Evolutionary conservation across 2,113 vertebrate species (phyloP).

Genomic region (Malurus alboscapulatus): DNA sequence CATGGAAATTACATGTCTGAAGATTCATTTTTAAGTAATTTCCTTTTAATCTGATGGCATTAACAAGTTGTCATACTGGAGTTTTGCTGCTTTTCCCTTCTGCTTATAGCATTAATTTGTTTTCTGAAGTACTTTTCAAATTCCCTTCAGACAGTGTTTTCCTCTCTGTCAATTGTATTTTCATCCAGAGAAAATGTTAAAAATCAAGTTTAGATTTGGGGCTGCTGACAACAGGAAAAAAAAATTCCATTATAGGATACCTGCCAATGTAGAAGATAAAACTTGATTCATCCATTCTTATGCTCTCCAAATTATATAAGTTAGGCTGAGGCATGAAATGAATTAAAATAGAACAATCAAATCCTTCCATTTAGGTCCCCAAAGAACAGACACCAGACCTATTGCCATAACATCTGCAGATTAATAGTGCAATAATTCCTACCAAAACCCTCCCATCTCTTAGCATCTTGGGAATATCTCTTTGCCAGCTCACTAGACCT

Average conservation of each 20-base stretch:
- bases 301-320: neutral
- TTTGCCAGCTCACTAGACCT: neutral
- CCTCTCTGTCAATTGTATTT: neutral
- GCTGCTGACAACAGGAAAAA: neutral
- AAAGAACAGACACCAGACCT: neutral
- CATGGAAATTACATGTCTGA: neutral
- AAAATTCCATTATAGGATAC: neutral
- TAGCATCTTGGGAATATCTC: neutral
- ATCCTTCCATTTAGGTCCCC: neutral
- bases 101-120: neutral
- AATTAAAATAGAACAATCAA: constrained; percentile 2
- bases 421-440: neutral
- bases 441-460: neutral
- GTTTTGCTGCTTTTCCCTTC: neutral
- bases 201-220: neutral
- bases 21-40: neutral
- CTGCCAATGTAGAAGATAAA: neutral
- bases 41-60: neutral
- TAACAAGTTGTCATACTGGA: neutral
- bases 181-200: neutral
- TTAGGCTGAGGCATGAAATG: neutral
- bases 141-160: neutral
- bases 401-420: neutral
- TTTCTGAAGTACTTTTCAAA: neutral
- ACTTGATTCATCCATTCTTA: neutral